Percentiles rank a stretch among this genome's conserved stretches.
These are phyloP conservation scores for Capricornis sumatraensis DNA, from an alignment of 2,113 vertebrate species.

Conservation along the genomic window DNA sequence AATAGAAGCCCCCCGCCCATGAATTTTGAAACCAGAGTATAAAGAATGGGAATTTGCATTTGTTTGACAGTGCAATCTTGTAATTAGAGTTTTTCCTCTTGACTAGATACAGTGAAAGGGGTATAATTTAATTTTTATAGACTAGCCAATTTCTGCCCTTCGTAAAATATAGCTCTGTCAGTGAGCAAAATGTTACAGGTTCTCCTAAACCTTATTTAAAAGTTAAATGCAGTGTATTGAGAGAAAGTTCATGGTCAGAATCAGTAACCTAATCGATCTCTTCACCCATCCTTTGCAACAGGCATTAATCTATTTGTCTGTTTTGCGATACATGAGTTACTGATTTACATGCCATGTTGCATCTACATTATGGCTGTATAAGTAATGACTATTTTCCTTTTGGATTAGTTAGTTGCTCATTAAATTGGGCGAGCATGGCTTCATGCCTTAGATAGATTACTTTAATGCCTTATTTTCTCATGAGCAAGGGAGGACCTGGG, in stretches of 20 bases:
- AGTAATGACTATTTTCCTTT: conserved; percentile 26
- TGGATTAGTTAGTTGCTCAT: neutral
- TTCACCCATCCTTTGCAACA: conserved; percentile 56
- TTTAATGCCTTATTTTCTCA: neutral
- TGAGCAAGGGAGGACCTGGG: neutral
- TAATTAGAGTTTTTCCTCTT: conserved; percentile 81
- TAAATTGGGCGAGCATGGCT: neutral
- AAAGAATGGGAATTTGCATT: conserved; percentile 79
- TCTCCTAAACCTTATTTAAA: conserved; percentile 70
- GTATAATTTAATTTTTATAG: conserved; percentile 80
- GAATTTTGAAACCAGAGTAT: conserved; percentile 76
- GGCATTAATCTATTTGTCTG: conserved; percentile 48
- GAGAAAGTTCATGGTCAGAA: conserved; percentile 64
- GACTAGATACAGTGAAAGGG: conserved; percentile 78
- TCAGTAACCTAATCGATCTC: conserved; percentile 49
- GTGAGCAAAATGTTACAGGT: conserved; percentile 70
- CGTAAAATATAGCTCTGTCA: conserved; percentile 73
- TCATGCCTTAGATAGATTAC: neutral
- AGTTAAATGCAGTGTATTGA: conserved; percentile 68
- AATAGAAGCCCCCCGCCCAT: conserved; percentile 50
- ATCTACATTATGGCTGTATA: neutral
- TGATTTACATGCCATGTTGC: conserved; percentile 44
- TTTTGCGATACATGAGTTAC: conserved; percentile 38
- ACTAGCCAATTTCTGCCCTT: conserved; percentile 75
- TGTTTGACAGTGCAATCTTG: conserved; percentile 77